Evolutionary conservation across 1,140 invertebrate species (phyloP).

Genomic region (Liolophura sinensis): DNA sequence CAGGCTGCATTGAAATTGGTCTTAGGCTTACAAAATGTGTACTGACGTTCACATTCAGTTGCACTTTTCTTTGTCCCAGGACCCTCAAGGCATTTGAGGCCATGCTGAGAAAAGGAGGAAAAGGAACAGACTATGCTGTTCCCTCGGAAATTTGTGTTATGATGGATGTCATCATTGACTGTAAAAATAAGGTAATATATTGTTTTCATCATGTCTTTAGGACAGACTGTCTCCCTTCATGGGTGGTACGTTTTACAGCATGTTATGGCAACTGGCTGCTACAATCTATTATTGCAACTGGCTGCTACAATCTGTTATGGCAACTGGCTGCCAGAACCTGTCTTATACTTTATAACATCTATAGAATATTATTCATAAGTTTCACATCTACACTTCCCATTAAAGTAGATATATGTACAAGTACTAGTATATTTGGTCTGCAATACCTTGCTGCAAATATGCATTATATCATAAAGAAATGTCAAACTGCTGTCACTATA

Average conservation of each 20-base stretch:
- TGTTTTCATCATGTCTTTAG: not conserved
- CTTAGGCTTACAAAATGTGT: not conserved
- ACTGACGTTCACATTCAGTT: not conserved
- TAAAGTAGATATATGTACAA: too few species aligned
- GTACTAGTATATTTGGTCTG: too few species aligned
- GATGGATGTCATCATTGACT: slow-evolving; percentile 92
- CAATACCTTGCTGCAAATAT: too few species aligned
- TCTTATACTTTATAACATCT: too few species aligned
- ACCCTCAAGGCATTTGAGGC: slow-evolving; percentile 73
- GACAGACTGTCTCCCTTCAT: not conserved
- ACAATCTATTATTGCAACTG: not conserved
- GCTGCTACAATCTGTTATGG: not conserved
- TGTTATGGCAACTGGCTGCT: not conserved
- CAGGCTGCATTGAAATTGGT: not conserved
- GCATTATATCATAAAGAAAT: too few species aligned
- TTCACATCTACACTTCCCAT: too few species aligned
- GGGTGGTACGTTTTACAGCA: not conserved
- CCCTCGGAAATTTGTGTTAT: slow-evolving; percentile 98
- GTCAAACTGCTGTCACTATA: too few species aligned
- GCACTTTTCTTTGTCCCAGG: slow-evolving; percentile 39
- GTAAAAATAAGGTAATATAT: slow-evolving; percentile 69
- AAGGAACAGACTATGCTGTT: slow-evolving; percentile 95
- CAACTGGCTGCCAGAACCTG: not conserved
- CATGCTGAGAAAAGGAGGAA: slow-evolving; percentile 93
- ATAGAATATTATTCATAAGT: too few species aligned